phyloP scores from a whole-genome alignment of 2,888 invertebrate species.

The Mesorhabditis spiculigera region DNA sequence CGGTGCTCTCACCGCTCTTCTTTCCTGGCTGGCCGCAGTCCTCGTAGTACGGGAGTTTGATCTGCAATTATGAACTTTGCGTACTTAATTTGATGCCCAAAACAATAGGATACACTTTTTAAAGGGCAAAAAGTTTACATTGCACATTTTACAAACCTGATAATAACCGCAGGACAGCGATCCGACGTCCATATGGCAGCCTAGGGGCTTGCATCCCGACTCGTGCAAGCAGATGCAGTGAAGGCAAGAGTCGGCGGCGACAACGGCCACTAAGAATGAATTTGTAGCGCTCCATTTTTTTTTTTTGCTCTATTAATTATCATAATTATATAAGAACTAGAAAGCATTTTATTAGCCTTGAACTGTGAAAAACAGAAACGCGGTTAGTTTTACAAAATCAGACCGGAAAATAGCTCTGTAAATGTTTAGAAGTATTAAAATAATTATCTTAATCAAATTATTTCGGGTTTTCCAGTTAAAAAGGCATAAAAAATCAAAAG shows the following conservation, averaged over 20 bases:
- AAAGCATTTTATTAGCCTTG: no score
- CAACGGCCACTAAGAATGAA: conserved; percentile 21
- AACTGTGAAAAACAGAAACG: no score
- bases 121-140: neutral
- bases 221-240: conserved; percentile 46
- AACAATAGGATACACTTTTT: no score
- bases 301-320: no score
- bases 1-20: conserved; percentile 24
- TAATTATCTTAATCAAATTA: no score
- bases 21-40: conserved; percentile 45
- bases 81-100: no score
- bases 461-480: no score
- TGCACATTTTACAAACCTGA: conserved; percentile 26
- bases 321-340: no score
- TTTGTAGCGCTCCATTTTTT: neutral
- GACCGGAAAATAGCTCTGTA: no score
- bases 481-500: no score
- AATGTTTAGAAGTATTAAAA: no score
- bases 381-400: no score
- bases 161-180: conserved; percentile 51
- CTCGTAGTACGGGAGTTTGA: conserved; percentile 57
- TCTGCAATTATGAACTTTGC: conserved; percentile 39
- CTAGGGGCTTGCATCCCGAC: conserved; percentile 46
- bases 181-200: conserved; percentile 49
- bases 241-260: conserved; percentile 31